phyloP scores from a whole-genome alignment of 2,797 vertebrate genomes.

The Saxicola maurus region DNA sequence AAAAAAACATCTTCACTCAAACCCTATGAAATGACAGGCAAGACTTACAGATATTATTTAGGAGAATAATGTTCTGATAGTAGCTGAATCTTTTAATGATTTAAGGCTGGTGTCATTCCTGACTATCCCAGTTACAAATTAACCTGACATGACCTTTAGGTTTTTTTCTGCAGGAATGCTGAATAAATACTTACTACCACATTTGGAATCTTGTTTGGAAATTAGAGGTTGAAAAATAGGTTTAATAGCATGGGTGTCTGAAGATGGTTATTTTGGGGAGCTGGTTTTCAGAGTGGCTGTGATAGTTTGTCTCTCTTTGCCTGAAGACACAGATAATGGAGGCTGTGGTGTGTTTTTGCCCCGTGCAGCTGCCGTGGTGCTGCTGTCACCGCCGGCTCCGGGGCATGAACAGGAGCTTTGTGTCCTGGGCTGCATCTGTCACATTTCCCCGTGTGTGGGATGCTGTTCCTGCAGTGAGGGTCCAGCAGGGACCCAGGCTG shows the following conservation, averaged over 20 bases:
- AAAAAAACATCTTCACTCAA: not conserved
- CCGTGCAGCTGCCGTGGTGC: not conserved
- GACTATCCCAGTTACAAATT: constrained; percentile 41
- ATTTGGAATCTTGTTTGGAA: not conserved
- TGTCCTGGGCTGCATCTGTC: not conserved
- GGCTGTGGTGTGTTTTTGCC: not conserved
- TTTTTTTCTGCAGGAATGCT: not conserved
- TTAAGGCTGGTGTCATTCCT: not conserved
- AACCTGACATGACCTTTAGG: constrained; percentile 9
- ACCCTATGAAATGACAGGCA: not conserved
- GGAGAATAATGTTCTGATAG: not conserved
- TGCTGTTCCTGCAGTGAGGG: not conserved
- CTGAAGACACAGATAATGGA: not conserved
- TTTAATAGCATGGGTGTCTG: not conserved
- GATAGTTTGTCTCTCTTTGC: not conserved
- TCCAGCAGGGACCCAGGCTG: not conserved
- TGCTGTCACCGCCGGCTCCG: not conserved
- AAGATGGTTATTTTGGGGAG: not conserved
- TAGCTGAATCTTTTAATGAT: not conserved
- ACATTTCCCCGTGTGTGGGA: accelerated
- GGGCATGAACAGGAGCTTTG: constrained; percentile 2
- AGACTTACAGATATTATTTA: not conserved
- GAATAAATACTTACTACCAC: not conserved
- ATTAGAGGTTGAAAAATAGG: not conserved
- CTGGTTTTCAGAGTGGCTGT: not conserved